Conservation (phyloP, 2,797 vertebrate species). For the Xerus rutilus region DNA sequence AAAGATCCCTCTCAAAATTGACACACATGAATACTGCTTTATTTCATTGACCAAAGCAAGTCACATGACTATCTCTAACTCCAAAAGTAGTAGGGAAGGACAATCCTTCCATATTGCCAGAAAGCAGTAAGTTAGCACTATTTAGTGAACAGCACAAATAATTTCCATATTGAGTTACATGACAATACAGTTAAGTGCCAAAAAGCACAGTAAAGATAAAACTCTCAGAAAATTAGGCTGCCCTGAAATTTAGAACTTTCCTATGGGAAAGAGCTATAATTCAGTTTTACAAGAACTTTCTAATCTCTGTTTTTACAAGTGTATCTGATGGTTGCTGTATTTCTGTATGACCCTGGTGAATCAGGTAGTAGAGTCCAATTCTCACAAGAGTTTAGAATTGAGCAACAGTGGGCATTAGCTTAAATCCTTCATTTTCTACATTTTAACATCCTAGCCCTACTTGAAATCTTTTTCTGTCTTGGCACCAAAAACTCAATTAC, state of each 20-base stretch:
- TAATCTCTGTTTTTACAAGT: neutral
- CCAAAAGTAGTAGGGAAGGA: neutral
- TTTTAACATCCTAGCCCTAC: neutral
- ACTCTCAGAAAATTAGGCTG: neutral
- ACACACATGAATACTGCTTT: neutral
- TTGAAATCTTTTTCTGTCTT: constrained; percentile 11
- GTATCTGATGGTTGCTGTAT: neutral
- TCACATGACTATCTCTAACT: neutral
- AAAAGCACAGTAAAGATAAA: neutral
- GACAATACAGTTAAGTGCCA: constrained; percentile 1
- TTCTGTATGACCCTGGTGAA: neutral
- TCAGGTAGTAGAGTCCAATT: neutral
- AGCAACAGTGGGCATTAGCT: neutral
- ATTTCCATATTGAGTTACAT: neutral
- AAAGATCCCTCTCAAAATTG: neutral
- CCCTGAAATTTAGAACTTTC: neutral
- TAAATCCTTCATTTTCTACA: constrained; percentile 13
- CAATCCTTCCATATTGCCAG: neutral
- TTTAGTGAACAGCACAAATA: constrained; percentile 10
- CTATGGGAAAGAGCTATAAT: neutral
- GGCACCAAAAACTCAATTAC: neutral
- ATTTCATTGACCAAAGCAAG: constrained; percentile 1
- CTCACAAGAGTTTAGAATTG: neutral
- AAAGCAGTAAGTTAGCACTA: constrained; percentile 11
- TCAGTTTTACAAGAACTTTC: neutral